A percentile compares a stretch with the other conserved stretches of the same genome.
Evolutionary conservation across 2,113 vertebrate species (phyloP).

Genomic region (Pao palembangensis): DNA sequence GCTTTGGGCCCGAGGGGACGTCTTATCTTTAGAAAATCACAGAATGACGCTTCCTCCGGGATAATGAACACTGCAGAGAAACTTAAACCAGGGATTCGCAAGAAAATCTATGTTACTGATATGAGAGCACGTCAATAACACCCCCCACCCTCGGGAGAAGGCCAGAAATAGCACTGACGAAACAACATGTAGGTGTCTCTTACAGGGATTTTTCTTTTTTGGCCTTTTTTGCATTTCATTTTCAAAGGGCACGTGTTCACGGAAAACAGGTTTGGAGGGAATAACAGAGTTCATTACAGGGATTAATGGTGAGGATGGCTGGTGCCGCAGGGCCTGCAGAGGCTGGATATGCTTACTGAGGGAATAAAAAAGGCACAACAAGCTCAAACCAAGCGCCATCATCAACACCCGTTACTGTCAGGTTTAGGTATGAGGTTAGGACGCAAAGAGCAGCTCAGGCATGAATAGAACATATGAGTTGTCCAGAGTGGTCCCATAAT

Average conservation of each 20-base stretch:
- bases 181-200: conserved; percentile 36
- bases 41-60: background rate
- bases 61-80: conserved; percentile 16
- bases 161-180: conserved; percentile 24
- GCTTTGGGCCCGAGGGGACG: conserved; percentile 9
- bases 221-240: background rate
- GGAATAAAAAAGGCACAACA: too few relatives aligned
- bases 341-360: too few relatives aligned
- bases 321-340: too few relatives aligned
- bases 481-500: too few relatives aligned
- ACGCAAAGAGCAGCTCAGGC: background rate
- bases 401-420: conserved; percentile 9
- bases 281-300: background rate
- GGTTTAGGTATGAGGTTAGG: background rate
- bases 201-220: conserved; percentile 11
- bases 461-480: too few relatives aligned
- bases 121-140: conserved; percentile 27
- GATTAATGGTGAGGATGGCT: too few relatives aligned
- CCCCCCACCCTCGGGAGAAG: conserved; percentile 6
- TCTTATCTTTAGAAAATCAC: background rate
- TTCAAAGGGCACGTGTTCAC: background rate
- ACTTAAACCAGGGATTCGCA: conserved; percentile 12
- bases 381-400: conserved; percentile 4
- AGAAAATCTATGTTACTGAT: conserved; percentile 23
- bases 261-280: background rate